Conservation (phyloP, 1,140 invertebrate genomes). For the Laupala kohalensis region DNA sequence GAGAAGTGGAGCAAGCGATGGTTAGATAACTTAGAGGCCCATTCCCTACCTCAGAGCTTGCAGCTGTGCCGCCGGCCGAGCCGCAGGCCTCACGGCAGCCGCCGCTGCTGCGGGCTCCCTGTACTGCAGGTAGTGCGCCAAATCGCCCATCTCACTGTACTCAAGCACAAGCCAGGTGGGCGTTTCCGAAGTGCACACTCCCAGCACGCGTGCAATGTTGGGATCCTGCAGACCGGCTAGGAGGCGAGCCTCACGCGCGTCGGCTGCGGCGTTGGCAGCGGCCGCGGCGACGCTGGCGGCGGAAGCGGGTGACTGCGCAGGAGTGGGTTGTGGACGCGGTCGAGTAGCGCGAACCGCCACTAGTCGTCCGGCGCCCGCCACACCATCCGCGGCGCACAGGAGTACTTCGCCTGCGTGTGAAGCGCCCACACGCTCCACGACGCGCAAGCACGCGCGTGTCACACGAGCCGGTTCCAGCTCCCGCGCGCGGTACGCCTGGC, state of each 20-base stretch:
- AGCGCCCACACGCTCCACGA: slow-evolving; percentile 56
- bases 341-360: slow-evolving; percentile 32
- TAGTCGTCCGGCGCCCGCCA: slow-evolving; percentile 29
- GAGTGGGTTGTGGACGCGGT: neutral
- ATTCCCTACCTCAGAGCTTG: slow-evolving; percentile 29
- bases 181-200: slow-evolving; percentile 46
- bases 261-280: slow-evolving; percentile 43
- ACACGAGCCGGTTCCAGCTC: slow-evolving; percentile 46
- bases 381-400: slow-evolving; percentile 37
- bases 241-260: slow-evolving; percentile 32
- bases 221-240: slow-evolving; percentile 57
- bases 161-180: slow-evolving; percentile 62
- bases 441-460: slow-evolving; percentile 48
- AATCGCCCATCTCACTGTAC: slow-evolving; percentile 64
- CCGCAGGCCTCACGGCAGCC: slow-evolving; percentile 26
- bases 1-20: too few species aligned
- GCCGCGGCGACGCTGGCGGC: slow-evolving; percentile 55
- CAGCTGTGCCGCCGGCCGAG: slow-evolving; percentile 27
- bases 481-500: slow-evolving; percentile 41
- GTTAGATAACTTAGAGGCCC: too few species aligned
- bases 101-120: slow-evolving; percentile 29
- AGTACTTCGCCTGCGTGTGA: slow-evolving; percentile 59
- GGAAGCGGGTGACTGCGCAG: neutral
- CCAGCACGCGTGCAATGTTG: slow-evolving; percentile 59
- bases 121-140: slow-evolving; percentile 56